A percentile compares a stretch with the other conserved stretches of the same genome.
Conservation (phyloP, 2,888 invertebrate species). For the Noctua comes region DNA sequence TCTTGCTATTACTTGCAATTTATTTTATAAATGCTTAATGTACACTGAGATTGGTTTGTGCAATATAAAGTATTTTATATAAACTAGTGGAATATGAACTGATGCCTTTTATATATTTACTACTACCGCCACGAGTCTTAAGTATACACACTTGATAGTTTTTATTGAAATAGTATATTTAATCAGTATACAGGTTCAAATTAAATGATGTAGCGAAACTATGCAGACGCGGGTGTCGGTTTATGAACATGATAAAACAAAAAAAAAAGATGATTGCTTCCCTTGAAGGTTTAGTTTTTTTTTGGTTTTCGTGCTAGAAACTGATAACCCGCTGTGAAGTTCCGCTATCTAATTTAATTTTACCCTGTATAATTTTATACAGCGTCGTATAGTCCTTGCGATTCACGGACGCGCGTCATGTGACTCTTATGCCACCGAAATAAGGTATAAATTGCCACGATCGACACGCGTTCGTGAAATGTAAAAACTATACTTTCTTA, state of each 20-base stretch:
- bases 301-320: background rate
- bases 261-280: background rate
- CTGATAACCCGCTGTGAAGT: background rate
- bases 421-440: background rate
- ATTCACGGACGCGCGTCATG: background rate
- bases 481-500: slow-evolving; percentile 18
- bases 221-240: too few species aligned
- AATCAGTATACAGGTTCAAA: slow-evolving; percentile 12
- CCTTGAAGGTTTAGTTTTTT: too few species aligned
- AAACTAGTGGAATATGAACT: slow-evolving; percentile 41
- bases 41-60: slow-evolving; percentile 60
- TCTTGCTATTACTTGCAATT: slow-evolving; percentile 29
- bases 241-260: background rate
- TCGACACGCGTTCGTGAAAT: slow-evolving; percentile 11
- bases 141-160: slow-evolving; percentile 47
- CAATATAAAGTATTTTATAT: slow-evolving; percentile 60
- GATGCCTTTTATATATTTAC: slow-evolving; percentile 59
- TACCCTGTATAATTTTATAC: slow-evolving; percentile 55
- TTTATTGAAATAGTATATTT: slow-evolving; percentile 42
- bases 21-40: slow-evolving; percentile 54
- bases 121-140: slow-evolving; percentile 47
- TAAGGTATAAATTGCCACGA: background rate
- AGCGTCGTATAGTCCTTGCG: slow-evolving; percentile 7
- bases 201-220: background rate
- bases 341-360: slow-evolving; percentile 1